Conservation (phyloP, 2,113 vertebrate species). For the Cygnus atratus region DNA sequence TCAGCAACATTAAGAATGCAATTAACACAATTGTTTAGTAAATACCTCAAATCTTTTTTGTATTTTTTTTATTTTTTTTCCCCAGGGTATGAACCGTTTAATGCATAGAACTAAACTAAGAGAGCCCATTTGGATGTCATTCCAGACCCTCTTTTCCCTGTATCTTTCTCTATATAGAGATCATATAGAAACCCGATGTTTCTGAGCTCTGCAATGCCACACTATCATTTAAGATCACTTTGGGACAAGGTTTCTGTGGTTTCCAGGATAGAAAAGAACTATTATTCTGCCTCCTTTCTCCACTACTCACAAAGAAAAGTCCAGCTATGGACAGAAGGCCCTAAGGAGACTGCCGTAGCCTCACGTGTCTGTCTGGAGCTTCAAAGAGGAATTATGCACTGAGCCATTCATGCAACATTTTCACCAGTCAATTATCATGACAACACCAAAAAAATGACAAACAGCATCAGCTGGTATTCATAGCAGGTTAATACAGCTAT, state of each 20-base stretch:
- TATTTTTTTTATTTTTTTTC: too few relatives aligned
- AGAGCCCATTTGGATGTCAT: background rate
- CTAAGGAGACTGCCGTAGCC: background rate
- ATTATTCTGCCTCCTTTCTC: background rate
- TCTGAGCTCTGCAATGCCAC: background rate
- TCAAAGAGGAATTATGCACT: background rate
- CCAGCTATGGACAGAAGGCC: rapidly evolving
- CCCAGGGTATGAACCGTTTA: background rate
- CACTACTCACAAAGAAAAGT: background rate
- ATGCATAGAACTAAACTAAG: background rate
- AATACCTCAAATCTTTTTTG: background rate
- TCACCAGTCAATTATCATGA: background rate
- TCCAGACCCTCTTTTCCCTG: background rate
- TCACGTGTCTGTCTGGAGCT: background rate
- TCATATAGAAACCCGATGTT: rapidly evolving
- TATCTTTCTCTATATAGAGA: background rate
- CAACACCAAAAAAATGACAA: background rate
- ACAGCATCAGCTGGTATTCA: background rate
- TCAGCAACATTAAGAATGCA: background rate
- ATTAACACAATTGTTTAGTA: background rate
- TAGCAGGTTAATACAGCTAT: background rate
- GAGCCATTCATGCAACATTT: background rate
- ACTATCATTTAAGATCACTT: background rate
- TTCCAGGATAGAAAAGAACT: background rate
- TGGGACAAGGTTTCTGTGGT: background rate